A percentile compares a stretch with the other conserved stretches of the same genome.
phyloP scores from a whole-genome alignment of 1,140 invertebrate genomes.

The Zaprionus lachaisei region DNA sequence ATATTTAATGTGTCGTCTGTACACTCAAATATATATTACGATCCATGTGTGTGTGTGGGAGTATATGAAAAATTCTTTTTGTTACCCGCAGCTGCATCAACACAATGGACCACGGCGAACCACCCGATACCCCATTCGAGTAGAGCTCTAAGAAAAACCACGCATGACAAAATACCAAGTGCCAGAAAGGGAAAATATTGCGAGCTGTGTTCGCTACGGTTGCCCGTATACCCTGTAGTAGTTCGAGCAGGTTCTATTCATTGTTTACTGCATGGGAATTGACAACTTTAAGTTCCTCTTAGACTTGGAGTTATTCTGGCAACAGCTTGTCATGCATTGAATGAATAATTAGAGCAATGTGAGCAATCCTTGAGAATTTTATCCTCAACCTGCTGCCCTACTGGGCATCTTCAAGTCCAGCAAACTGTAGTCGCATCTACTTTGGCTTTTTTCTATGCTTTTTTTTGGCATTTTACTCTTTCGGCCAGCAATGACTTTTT shows the following conservation, averaged over 20 bases:
- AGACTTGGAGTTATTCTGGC: no score
- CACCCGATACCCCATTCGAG: conserved; percentile 20
- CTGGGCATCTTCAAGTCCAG: neutral
- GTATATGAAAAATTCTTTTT: conserved; percentile 58
- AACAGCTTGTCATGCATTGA: no score
- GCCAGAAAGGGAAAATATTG: conserved; percentile 51
- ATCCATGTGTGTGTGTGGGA: neutral
- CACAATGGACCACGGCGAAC: conserved; percentile 58
- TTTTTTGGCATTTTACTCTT: conserved; percentile 57
- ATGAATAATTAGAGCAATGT: no score
- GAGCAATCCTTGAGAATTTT: no score
- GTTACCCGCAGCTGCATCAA: conserved; percentile 64
- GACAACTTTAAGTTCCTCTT: no score
- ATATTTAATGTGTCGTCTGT: conserved; percentile 66
- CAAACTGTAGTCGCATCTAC: neutral
- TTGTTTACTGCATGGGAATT: neutral
- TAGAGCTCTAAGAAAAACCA: conserved; percentile 60
- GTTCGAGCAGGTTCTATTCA: neutral
- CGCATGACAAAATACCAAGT: conserved; percentile 80
- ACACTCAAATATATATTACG: conserved; percentile 37
- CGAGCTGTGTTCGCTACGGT: neutral
- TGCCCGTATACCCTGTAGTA: conserved; percentile 17
- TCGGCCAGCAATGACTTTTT: conserved; percentile 80
- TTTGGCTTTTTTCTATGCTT: conserved; percentile 29
- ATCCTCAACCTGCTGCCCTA: neutral